Conservation (phyloP, 2,113 vertebrate genomes). For the Brachypodius melanocephalos region DNA sequence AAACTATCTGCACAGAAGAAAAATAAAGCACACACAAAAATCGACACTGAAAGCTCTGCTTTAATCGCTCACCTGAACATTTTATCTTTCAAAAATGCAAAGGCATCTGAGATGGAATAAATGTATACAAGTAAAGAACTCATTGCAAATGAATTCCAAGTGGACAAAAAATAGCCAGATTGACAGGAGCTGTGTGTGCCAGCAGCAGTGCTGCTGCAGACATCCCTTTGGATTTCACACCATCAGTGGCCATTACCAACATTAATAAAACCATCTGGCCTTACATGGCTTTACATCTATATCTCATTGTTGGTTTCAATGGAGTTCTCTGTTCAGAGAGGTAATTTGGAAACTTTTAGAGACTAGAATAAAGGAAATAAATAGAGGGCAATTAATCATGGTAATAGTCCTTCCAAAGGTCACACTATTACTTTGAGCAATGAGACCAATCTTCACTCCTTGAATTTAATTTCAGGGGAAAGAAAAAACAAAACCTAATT, state of each 20-base stretch:
- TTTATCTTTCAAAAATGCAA: neutral
- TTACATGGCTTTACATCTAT: neutral
- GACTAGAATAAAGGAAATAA: neutral
- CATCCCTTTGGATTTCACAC: neutral
- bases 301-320: neutral
- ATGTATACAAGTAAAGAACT: neutral
- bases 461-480: neutral
- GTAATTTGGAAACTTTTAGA: conserved; percentile 26
- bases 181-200: neutral
- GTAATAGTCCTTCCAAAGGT: neutral
- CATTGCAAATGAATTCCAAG: neutral
- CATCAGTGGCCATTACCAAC: neutral
- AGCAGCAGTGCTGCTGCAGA: neutral
- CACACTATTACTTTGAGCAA: neutral
- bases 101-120: neutral
- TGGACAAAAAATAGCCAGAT: neutral
- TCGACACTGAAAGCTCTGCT: neutral
- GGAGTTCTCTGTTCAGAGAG: neutral
- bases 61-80: neutral
- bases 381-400: neutral
- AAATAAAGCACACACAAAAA: neutral
- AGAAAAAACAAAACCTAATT: neutral
- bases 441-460: neutral
- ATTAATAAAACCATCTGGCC: conserved; percentile 12
- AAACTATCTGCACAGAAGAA: neutral